Evolutionary conservation across 2,888 invertebrate species (phyloP), one percentile per base, ranked within the genome.

Genomic region (Plagodis dolabraria): DNA sequence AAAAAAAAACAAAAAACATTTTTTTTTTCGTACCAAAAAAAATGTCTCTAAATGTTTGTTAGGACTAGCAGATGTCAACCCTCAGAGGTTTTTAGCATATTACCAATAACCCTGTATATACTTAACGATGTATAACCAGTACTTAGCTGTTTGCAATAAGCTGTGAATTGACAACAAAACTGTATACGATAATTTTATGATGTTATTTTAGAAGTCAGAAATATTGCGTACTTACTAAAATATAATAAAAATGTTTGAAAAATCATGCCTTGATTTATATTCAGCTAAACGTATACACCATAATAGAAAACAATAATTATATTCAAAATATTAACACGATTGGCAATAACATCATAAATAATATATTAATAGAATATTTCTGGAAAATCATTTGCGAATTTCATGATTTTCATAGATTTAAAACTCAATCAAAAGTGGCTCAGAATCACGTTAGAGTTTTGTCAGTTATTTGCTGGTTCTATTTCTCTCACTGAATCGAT

Each of bases 401-500:
- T 44, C 57, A 58, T 59, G 66, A 70, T 69, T 63, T 65, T 54
- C 49, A 63, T 54, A 60, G 71, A 69, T 76, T 64, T 47, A 54
- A 65, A 47, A 63, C 50, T 50, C 47, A 12, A 47, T 59, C 33
- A 48, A 22, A 60, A 45, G 5, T 22, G 12, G 60, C 47, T 38
- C 44, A 34, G 33, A 46, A 9, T 45, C 33, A 38, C 33, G 42
- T n/a, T 33, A 2, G 46, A 46, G 12, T 12, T 51, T 36, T 7
- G 5, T 83, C 71, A 89, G 63, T 80, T 86, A 58, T 80, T 87
- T 0, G 80, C 75, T 0, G 89, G 87, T 57, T 92, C 89, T 42
- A 91, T 89, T 66, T 92, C 95, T 51, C 84, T 86, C 0, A 93
- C 86, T 0, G 89, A 75, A 0, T 88, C 94, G 43, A 96, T 96